A percentile compares a stretch with the other conserved stretches of the same genome.
These are phyloP conservation scores for Caenorhabditis auriculariae DNA, from an alignment of 2,888 invertebrate genomes.

Conservation along the genomic window DNA sequence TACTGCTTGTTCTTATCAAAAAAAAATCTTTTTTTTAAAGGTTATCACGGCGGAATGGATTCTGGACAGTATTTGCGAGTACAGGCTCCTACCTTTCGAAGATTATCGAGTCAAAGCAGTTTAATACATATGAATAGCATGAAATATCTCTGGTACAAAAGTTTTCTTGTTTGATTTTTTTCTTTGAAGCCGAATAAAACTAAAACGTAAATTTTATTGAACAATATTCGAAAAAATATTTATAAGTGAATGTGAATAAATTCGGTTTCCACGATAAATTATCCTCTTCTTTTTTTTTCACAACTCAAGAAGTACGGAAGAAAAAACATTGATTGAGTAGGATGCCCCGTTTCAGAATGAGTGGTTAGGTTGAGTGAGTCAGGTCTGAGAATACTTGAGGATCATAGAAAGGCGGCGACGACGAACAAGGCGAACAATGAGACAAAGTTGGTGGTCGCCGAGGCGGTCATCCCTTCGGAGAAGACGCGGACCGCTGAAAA, in stretches of 20 bases:
- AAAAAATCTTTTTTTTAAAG: background rate
- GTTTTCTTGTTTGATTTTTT: background rate
- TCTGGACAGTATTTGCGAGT: background rate
- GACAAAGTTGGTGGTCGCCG: background rate
- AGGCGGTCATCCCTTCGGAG: constrained; percentile 19
- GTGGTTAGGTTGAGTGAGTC: background rate
- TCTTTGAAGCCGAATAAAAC: background rate
- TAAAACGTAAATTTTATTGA: no score
- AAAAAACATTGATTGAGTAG: no score
- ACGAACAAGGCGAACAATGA: background rate
- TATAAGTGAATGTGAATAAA: no score
- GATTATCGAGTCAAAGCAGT: background rate
- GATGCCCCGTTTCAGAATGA: no score
- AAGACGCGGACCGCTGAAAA: constrained; percentile 16
- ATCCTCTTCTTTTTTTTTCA: no score
- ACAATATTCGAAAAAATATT: no score
- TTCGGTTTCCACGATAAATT: no score
- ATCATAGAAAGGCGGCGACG: background rate
- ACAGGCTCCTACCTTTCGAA: background rate
- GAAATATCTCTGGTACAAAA: no score
- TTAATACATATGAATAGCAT: no score
- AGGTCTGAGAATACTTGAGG: background rate
- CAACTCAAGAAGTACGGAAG: no score
- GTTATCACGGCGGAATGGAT: background rate
- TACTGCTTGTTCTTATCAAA: no score